Evolutionary conservation across 2,888 invertebrate genomes (phyloP).

Genomic region (Eilema griseolum): DNA sequence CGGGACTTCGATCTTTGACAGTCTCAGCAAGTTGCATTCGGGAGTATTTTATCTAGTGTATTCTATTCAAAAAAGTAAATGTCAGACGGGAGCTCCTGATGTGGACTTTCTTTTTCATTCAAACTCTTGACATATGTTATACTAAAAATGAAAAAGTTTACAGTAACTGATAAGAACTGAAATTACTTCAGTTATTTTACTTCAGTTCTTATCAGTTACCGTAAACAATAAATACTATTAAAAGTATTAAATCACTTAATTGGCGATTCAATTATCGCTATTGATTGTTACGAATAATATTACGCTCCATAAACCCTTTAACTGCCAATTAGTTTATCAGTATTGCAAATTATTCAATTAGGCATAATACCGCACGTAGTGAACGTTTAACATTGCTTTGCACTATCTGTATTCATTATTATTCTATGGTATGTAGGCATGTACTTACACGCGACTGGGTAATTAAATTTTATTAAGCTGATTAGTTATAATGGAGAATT

Average conservation of each 20-base stretch:
- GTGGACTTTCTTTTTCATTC: no score
- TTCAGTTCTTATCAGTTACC: slow-evolving; percentile 3
- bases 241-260: slow-evolving; percentile 12
- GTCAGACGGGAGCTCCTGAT: no score
- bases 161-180: no score
- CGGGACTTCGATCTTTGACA: no score
- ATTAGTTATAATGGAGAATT: slow-evolving; percentile 3
- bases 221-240: not conserved
- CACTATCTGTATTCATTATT: slow-evolving; percentile 1
- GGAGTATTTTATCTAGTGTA: no score
- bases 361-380: not conserved
- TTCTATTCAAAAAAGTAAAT: no score
- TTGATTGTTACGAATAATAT: slow-evolving; percentile 1
- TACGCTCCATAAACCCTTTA: not conserved
- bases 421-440: slow-evolving; percentile 29
- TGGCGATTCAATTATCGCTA: slow-evolving; percentile 11
- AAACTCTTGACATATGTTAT: no score
- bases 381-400: not conserved
- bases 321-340: slow-evolving; percentile 20
- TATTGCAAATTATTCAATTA: slow-evolving; percentile 10
- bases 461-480: slow-evolving; percentile 22
- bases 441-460: slow-evolving; percentile 23
- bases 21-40: no score
- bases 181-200: slow-evolving; percentile 2
- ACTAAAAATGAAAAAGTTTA: no score